Conservation (phyloP, 2,113 vertebrate genomes). For the Cariama cristata region DNA sequence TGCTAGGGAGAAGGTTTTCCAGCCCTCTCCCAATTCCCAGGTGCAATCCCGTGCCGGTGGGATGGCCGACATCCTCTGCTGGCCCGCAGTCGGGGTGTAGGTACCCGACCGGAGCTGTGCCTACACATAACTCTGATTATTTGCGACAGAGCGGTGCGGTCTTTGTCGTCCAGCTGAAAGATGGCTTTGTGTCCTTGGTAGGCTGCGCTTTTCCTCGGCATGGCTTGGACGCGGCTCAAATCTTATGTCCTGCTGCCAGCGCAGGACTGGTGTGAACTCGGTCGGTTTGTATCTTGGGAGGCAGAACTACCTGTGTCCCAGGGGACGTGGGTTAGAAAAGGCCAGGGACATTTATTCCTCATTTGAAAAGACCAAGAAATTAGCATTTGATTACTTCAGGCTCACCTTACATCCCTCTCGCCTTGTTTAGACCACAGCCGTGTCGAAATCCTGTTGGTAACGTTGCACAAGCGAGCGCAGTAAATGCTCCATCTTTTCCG, state of each 20-base stretch:
- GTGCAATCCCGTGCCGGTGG: not conserved
- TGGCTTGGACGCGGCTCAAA: not conserved
- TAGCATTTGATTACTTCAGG: not conserved
- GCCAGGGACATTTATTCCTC: not conserved
- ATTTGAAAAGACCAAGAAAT: accelerated
- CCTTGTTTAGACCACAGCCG: not conserved
- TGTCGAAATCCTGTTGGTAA: not conserved
- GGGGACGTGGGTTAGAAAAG: not conserved
- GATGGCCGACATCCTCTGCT: not conserved
- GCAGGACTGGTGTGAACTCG: not conserved
- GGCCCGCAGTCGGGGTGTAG: accelerated
- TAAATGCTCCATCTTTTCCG: not conserved
- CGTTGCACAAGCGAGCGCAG: not conserved
- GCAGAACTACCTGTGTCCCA: too few relatives aligned
- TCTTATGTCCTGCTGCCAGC: not conserved
- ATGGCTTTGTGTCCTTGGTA: not conserved
- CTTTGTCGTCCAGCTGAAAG: not conserved
- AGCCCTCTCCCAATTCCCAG: not conserved
- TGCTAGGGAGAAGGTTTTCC: not conserved
- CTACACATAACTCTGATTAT: not conserved
- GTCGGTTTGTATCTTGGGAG: not conserved
- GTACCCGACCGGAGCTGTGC: not conserved
- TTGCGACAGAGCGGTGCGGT: too few relatives aligned
- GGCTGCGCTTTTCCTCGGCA: not conserved
- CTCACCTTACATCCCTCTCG: not conserved